Percentiles rank a stretch among this genome's conserved stretches.
phyloP scores from a whole-genome alignment of 2,797 vertebrate genomes.

The Sphaeramia orbicularis region DNA sequence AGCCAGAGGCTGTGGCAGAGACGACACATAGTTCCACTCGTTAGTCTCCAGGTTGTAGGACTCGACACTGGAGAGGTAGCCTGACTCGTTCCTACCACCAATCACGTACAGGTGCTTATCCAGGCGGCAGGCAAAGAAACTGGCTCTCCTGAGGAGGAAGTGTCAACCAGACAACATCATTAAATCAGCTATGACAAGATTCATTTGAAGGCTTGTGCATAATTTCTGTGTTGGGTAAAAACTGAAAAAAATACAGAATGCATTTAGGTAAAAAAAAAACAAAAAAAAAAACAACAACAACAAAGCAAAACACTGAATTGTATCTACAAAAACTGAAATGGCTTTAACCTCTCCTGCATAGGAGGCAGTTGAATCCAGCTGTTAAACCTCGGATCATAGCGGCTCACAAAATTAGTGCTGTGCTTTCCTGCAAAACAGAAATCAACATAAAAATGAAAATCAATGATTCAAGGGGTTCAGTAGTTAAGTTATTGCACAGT shows the following conservation, averaged over 20 bases:
- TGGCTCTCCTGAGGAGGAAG: slow-evolving; percentile 92
- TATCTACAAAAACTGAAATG: neutral
- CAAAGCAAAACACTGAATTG: too few species aligned
- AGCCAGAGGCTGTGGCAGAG: slow-evolving; percentile 95
- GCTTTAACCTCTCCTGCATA: slow-evolving; percentile 97
- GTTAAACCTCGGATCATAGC: slow-evolving; percentile 99
- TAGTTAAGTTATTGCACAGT: too few species aligned
- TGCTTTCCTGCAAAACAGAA: slow-evolving; percentile 91
- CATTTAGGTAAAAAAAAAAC: too few species aligned
- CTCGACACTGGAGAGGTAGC: slow-evolving; percentile 98
- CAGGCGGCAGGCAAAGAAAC: slow-evolving; percentile 97
- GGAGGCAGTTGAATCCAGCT: slow-evolving; percentile 99
- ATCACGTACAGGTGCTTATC: slow-evolving; percentile 98
- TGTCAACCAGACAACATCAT: slow-evolving; percentile 68
- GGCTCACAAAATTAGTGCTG: slow-evolving; percentile 99
- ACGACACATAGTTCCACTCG: slow-evolving; percentile 97
- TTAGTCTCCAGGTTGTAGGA: slow-evolving; percentile 98
- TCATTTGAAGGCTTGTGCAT: slow-evolving; percentile 12
- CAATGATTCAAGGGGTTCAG: too few species aligned
- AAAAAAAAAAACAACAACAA: too few species aligned
- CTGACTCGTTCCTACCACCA: slow-evolving; percentile 96
- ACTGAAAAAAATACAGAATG: neutral
- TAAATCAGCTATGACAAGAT: slow-evolving; percentile 44
- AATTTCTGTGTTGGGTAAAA: slow-evolving; percentile 11
- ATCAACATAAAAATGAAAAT: slow-evolving; percentile 8